Conservation (phyloP, 2,888 invertebrate species). For the Watsonalla binaria region DNA sequence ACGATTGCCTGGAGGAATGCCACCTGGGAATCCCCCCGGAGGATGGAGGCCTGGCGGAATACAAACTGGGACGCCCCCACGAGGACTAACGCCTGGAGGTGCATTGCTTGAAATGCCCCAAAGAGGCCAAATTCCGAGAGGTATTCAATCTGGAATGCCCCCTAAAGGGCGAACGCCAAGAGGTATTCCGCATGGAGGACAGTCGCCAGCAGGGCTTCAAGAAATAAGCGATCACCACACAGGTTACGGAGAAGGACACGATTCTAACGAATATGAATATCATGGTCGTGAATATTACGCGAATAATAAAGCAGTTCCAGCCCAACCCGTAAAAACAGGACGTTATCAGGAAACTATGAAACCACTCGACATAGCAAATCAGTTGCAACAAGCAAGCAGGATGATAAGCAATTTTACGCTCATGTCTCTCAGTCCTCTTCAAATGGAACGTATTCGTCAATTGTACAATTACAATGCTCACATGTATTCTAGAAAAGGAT, state of each 20-base stretch:
- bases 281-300: too few species aligned
- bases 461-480: background rate
- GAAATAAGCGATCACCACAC: too few species aligned
- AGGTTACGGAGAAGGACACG: too few species aligned
- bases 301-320: too few species aligned
- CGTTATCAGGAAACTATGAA: too few species aligned
- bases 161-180: background rate
- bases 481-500: background rate
- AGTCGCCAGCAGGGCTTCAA: background rate
- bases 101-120: background rate
- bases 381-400: too few species aligned
- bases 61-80: background rate
- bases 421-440: background rate
- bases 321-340: too few species aligned
- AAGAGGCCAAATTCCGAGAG: background rate
- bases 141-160: background rate
- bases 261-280: too few species aligned
- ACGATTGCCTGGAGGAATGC: background rate
- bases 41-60: too few species aligned
- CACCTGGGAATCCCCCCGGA: background rate
- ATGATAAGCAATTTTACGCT: background rate
- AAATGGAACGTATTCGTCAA: background rate
- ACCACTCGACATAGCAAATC: too few species aligned
- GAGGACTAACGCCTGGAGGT: background rate
- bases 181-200: background rate